Base-by-base conservation (phyloP, 1,140 invertebrate species). In the Thereuonema tuberculata region DNA sequence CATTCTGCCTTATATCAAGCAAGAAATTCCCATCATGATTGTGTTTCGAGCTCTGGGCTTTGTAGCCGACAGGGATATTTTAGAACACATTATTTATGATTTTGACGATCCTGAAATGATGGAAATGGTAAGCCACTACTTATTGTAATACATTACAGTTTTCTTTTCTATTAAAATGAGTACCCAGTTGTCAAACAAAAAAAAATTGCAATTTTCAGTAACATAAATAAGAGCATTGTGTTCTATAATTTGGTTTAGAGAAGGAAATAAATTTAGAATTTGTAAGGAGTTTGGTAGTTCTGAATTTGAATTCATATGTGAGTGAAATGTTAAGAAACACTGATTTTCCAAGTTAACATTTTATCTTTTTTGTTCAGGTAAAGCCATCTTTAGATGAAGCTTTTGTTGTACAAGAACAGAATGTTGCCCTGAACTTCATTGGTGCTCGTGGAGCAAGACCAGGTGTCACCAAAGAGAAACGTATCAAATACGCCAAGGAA, bases 71-170 rank as follows among this genome's bases (percentile, higher is more conserved):
- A 80, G 96, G 68, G 96, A 99, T 76, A 99, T 99, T 68, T 76
- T 99, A 5, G 96, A 98, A 71, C 95, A 98, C 69, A 98, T 98
- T 58, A 98, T 98, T 67, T 98, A 98, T 73, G 95, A 98, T 68
- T 98, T 98, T 77, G 90, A 98, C 74, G 95, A 99, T 77, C 93
- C 91, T 25, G 95, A 99, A 80, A 98, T 99, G 93, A 98, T 98
- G 93, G 96, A 99, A 81, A 98, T 99, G 93, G 93, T 79, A 67
- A 64, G 21, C 37, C 37, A 43, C 9, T 43, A 43, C n/a, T 43
- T 43, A 43, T 43, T 43, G 37, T 43, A 43, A 9, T 43, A n/a
- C 37, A 43, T 43, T n/a, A n/a, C n/a, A n/a, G n/a, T n/a, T n/a
- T n/a, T n/a, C n/a, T n/a, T n/a, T n/a, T n/a, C n/a, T n/a, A n/a